Evolutionary conservation across 2,797 vertebrate genomes (phyloP).

Genomic region (Sebastes steindachneri): DNA sequence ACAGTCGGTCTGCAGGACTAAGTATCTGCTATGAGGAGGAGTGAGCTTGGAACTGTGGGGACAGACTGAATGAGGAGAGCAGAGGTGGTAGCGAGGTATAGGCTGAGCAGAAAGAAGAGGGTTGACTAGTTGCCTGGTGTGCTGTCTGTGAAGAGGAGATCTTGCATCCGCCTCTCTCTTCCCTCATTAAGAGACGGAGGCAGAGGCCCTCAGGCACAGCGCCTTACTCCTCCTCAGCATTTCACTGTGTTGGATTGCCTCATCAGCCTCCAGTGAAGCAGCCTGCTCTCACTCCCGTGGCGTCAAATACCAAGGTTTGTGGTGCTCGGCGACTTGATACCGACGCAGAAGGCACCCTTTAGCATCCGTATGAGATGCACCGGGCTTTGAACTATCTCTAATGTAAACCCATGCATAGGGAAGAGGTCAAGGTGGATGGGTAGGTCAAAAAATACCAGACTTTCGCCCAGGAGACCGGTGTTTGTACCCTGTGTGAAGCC

Average conservation of each 20-base stretch:
- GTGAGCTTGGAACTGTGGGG: slow-evolving; percentile 18
- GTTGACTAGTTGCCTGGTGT: slow-evolving; percentile 67
- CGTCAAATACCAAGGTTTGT: not conserved
- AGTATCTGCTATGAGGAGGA: slow-evolving; percentile 34
- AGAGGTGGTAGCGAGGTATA: slow-evolving; percentile 24
- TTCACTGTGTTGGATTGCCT: slow-evolving; percentile 62
- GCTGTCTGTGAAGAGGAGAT: slow-evolving; percentile 62
- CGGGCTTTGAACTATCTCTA: not conserved
- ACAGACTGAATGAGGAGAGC: slow-evolving; percentile 29
- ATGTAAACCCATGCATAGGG: not conserved
- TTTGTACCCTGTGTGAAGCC: no score
- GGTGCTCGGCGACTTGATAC: not conserved
- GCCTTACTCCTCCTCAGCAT: slow-evolving; percentile 58
- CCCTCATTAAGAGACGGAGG: slow-evolving; percentile 72
- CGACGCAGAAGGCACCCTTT: not conserved
- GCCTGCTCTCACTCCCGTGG: not conserved
- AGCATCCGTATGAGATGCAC: not conserved
- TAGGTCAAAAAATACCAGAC: no score
- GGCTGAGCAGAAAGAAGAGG: slow-evolving; percentile 30
- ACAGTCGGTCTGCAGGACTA: slow-evolving; percentile 39
- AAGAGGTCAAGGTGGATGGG: no score
- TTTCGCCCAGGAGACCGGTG: no score
- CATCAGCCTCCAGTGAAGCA: slow-evolving; percentile 31
- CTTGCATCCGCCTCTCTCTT: slow-evolving; percentile 45
- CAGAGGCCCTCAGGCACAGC: slow-evolving; percentile 52